Evolutionary conservation across 2,888 invertebrate species (phyloP), one percentile per base, ranked within the genome.

Genomic region (Oxyteleia sp.): DNA sequence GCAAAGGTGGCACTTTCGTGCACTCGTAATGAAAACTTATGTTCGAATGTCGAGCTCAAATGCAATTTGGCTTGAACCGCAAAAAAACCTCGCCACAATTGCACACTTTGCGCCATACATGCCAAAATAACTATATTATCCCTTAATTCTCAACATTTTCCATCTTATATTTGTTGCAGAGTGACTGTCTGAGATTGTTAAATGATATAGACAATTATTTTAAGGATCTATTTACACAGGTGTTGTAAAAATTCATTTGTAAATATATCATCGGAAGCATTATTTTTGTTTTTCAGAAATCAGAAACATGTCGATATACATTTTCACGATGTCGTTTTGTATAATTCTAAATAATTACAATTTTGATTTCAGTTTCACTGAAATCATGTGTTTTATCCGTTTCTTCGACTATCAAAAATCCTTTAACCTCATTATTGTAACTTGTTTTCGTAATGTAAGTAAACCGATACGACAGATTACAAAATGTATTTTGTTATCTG

Each of bases 241-340:
- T 32, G 32, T 32, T 10, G 4, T 8, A 16, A 10, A 63, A 41
- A 45, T n/a, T 26, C 5, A 49, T 32, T 2, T 11, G 18, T 43
- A 10, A 45, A 35, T 35, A 32, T 69, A 49, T 45, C 23, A 49
- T 29, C 29, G 20, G 3, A 8, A 49, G 18, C 35, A 13, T 26
- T 26, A 32, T 32, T 32, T 32, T 32, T 32, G 10, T 32, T 32
- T 32, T 4, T 10, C 32, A 10, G 10, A 1, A 32, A 10, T 10
- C 10, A 10, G 32, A 32, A 32, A 32, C 10, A 4, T 8, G 32
- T 32, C 1, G 32, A 32, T 32, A 32, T 32, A 32, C 1, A 8
- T 32, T 32, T 1, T 4, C 10, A 32, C 1, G 10, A 32, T 8
- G 32, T 32, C 10, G 10, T 32, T 32, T 10, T 4, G n/a, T n/a